A percentile compares a stretch with the other conserved stretches of the same genome.
Conservation (phyloP, 2,888 invertebrate species). For the Dicranocentrus wangi region DNA sequence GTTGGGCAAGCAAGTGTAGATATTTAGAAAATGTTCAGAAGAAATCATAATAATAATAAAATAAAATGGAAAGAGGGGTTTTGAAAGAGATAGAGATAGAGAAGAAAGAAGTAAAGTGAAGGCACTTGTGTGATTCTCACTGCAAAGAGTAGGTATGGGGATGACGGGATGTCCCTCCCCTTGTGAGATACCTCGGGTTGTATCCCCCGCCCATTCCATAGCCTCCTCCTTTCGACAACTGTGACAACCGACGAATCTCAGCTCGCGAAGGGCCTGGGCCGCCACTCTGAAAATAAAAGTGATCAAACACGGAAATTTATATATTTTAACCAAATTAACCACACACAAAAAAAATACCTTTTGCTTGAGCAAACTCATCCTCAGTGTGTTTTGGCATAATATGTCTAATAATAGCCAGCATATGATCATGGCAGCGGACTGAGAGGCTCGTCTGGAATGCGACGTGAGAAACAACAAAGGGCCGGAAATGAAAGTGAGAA, state of each 20-base stretch:
- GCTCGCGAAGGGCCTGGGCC: constrained; percentile 65
- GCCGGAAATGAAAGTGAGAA: too few relatives aligned
- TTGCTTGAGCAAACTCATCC: background rate
- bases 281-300: constrained; percentile 42
- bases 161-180: constrained; percentile 72
- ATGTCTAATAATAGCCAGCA: background rate
- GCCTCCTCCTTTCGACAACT: constrained; percentile 69
- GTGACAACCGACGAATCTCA: constrained; percentile 70
- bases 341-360: background rate
- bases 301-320: background rate
- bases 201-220: constrained; percentile 68
- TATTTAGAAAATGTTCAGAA: background rate
- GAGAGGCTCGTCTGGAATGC: background rate
- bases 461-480: background rate
- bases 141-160: constrained; percentile 73
- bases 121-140: constrained; percentile 73
- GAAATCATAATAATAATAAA: background rate
- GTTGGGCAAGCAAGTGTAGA: background rate
- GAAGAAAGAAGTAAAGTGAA: constrained; percentile 68
- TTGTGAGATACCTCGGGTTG: constrained; percentile 73
- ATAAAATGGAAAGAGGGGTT: background rate
- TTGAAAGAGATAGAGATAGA: constrained; percentile 67
- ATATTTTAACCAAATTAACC: too few relatives aligned
- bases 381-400: background rate
- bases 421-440: background rate